phyloP scores from a whole-genome alignment of 1,140 invertebrate species.

The Leptopilina clavipes region DNA sequence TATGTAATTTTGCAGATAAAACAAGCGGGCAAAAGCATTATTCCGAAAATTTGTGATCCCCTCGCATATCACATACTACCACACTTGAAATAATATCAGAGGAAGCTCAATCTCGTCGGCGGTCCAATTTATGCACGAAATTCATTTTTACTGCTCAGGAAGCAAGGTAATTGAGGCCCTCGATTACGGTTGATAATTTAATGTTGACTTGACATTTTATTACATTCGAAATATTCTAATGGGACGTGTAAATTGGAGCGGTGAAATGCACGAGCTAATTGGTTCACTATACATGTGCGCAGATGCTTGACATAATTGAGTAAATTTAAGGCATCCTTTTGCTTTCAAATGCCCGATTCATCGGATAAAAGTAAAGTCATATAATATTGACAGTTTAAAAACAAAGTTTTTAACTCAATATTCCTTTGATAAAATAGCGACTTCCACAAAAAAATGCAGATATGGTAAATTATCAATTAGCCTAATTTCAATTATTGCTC shows the following conservation, averaged over 20 bases:
- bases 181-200: constrained; percentile 33
- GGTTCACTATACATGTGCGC: background rate
- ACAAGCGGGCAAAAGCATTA: constrained; percentile 37
- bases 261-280: constrained; percentile 20
- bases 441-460: background rate
- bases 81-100: constrained; percentile 2
- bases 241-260: constrained; percentile 32
- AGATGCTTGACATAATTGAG: constrained; percentile 29
- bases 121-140: constrained; percentile 28
- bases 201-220: constrained; percentile 32
- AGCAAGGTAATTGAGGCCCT: constrained; percentile 11
- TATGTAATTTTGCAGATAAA: too few relatives aligned
- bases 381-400: constrained; percentile 16
- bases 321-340: constrained; percentile 24
- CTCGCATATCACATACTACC: background rate
- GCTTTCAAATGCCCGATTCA: background rate
- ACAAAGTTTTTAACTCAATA: constrained; percentile 6
- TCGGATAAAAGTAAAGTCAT: constrained; percentile 15
- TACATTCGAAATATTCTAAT: constrained; percentile 33
- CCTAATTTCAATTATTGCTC: too few relatives aligned
- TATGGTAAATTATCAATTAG: background rate
- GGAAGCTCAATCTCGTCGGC: constrained; percentile 29
- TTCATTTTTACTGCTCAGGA: constrained; percentile 23
- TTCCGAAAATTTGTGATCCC: constrained; percentile 5
- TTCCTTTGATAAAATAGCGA: background rate